phyloP scores from a whole-genome alignment of 2,113 vertebrate species.

The Phalacrocorax aristotelis region DNA sequence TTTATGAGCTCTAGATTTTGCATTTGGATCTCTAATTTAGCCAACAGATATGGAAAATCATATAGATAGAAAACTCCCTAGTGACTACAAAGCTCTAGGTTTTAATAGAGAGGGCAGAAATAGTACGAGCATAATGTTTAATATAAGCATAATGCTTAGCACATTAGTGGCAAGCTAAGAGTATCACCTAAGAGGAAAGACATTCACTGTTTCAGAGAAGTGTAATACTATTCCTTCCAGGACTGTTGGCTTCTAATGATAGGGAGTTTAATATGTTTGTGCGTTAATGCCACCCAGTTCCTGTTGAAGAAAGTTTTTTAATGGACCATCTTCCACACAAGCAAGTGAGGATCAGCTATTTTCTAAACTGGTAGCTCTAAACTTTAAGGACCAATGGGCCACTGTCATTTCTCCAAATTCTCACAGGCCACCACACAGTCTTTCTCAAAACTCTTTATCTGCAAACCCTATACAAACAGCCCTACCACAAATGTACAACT shows the following conservation, averaged over 20 bases:
- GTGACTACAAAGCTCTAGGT: conserved; percentile 59
- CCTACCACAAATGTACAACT: neutral
- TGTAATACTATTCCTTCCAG: neutral
- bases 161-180: conserved; percentile 20
- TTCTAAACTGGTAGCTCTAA: neutral
- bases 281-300: neutral
- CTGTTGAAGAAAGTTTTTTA: neutral
- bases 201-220: neutral
- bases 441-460: neutral
- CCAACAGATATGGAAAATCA: conserved; percentile 52
- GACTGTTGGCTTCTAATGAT: neutral
- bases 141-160: conserved; percentile 45
- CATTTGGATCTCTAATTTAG: conserved; percentile 68
- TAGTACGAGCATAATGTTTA: conserved; percentile 38
- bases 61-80: conserved; percentile 56
- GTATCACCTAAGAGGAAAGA: conserved; percentile 15
- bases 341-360: neutral
- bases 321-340: neutral
- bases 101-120: conserved; percentile 61
- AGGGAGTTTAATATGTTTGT: neutral
- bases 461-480: neutral
- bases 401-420: neutral
- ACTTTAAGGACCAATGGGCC: neutral
- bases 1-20: conserved; percentile 66
- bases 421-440: neutral